Conservation (phyloP, 1,140 invertebrate genomes). For the Oppia nitens region DNA sequence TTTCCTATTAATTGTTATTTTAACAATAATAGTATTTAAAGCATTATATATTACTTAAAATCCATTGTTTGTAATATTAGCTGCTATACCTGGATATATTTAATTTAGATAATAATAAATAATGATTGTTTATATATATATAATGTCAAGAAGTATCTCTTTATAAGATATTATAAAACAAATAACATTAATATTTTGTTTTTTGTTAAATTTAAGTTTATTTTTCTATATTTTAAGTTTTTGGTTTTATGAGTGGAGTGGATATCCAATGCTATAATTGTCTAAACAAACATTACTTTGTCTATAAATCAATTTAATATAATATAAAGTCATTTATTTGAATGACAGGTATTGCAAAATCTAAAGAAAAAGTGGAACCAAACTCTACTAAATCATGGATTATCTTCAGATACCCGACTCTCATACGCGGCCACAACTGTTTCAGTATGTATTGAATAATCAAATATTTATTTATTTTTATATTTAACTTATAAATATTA, state of each 20-base stretch:
- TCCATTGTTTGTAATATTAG: too few species aligned
- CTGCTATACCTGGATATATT: too few species aligned
- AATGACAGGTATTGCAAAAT: conserved; percentile 21
- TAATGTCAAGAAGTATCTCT: too few species aligned
- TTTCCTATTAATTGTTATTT: too few species aligned
- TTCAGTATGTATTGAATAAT: conserved; percentile 18
- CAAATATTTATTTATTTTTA: not conserved
- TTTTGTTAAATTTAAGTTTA: not conserved
- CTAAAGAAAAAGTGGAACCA: conserved; percentile 24
- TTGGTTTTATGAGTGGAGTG: conserved; percentile 5
- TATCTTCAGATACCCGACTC: conserved; percentile 6
- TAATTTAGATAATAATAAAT: too few species aligned
- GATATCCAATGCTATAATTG: not conserved
- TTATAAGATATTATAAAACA: not conserved
- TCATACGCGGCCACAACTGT: conserved; percentile 19
- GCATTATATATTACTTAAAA: too few species aligned
- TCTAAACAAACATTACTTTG: not conserved
- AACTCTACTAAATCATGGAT: conserved; percentile 19
- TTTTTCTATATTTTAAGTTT: not conserved
- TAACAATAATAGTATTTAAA: too few species aligned
- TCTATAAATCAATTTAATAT: not conserved
- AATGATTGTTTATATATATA: too few species aligned
- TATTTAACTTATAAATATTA: too few species aligned
- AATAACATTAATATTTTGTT: not conserved
- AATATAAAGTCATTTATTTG: not conserved